Conservation (phyloP, 2,888 invertebrate species). For the Cybosia mesomella region DNA sequence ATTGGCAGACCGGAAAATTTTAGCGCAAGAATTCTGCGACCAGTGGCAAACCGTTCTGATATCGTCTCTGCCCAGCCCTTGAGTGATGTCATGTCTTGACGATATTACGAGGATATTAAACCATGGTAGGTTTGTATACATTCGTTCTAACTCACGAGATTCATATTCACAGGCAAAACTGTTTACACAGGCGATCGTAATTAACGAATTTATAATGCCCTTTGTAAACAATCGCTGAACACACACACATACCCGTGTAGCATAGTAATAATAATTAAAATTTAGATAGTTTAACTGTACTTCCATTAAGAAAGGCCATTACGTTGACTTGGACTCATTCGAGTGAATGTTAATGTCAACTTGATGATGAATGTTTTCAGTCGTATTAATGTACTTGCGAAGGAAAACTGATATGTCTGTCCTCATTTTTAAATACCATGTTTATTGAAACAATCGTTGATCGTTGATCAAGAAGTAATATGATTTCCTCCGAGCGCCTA, state of each 20-base stretch:
- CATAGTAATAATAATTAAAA: constrained; percentile 1
- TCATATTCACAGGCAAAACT: neutral
- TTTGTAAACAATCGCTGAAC: neutral
- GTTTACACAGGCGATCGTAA: neutral
- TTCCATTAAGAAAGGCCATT: neutral
- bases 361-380: neutral
- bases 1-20: neutral
- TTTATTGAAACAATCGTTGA: too few species aligned
- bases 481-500: too few species aligned
- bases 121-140: too few species aligned
- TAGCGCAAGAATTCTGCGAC: neutral
- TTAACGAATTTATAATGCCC: neutral
- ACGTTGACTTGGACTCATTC: neutral
- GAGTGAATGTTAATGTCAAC: neutral
- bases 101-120: too few species aligned
- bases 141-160: neutral
- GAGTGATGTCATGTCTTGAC: neutral
- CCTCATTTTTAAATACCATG: neutral
- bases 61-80: neutral
- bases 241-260: neutral
- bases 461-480: too few species aligned
- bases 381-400: neutral
- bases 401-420: neutral
- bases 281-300: constrained; percentile 2
- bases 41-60: neutral